Evolutionary conservation across 2,113 vertebrate genomes (phyloP).

Genomic region (Limanda limanda): DNA sequence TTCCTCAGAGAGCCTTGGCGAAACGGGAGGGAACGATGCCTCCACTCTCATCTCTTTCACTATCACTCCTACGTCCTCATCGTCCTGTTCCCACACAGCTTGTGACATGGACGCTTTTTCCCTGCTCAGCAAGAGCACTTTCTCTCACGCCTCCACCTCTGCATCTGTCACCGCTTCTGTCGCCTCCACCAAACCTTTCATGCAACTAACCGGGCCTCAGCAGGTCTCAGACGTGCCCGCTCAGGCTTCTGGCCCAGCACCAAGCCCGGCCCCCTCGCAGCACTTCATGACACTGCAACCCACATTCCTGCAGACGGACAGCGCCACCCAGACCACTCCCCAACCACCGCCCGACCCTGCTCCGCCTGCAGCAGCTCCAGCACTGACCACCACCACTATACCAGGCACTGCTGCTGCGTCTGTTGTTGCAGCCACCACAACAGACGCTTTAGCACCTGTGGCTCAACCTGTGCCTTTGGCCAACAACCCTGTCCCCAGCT

Average conservation of each 20-base stretch:
- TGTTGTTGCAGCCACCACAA: slow-evolving; percentile 78
- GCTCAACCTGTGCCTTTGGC: slow-evolving; percentile 90
- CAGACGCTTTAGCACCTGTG: slow-evolving; percentile 84
- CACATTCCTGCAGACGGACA: slow-evolving; percentile 85
- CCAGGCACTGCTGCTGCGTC: slow-evolving; percentile 71
- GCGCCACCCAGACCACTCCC: slow-evolving; percentile 74
- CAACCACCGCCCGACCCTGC: slow-evolving; percentile 82
- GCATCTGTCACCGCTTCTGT: slow-evolving; percentile 79
- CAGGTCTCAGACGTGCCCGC: slow-evolving; percentile 89
- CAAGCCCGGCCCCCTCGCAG: slow-evolving; percentile 70
- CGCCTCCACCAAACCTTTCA: slow-evolving; percentile 81
- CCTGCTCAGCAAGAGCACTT: slow-evolving; percentile 77
- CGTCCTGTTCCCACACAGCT: slow-evolving; percentile 82
- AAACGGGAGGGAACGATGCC: slow-evolving; percentile 80
- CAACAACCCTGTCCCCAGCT: slow-evolving; percentile 81
- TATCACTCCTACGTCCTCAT: slow-evolving; percentile 75
- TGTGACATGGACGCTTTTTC: slow-evolving; percentile 81
- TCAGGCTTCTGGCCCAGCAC: slow-evolving; percentile 77
- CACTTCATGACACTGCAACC: slow-evolving; percentile 86
- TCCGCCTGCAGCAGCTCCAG: slow-evolving; percentile 45
- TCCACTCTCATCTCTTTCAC: slow-evolving; percentile 84
- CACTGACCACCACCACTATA: slow-evolving; percentile 75
- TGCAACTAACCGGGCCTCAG: slow-evolving; percentile 82
- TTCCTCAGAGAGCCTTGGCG: slow-evolving; percentile 85
- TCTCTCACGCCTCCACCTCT: slow-evolving; percentile 71